Conservation (phyloP, 1,140 invertebrate genomes). For the Polypedilum vanderplanki region DNA sequence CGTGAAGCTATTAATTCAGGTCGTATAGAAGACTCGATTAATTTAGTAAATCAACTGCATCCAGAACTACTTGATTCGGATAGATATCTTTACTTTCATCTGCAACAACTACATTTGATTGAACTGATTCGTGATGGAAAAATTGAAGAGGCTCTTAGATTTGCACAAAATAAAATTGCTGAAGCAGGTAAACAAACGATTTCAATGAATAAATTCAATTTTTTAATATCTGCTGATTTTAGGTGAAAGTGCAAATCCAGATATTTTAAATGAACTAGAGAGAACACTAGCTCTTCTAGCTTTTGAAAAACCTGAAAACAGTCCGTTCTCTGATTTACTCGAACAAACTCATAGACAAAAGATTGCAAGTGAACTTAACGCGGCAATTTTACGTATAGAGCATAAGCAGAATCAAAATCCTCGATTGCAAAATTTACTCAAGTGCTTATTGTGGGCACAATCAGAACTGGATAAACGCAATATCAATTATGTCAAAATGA, state of each 20-base stretch:
- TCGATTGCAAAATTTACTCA: slow-evolving; percentile 82
- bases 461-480: slow-evolving; percentile 91
- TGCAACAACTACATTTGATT: slow-evolving; percentile 93
- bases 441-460: slow-evolving; percentile 92
- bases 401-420: slow-evolving; percentile 82
- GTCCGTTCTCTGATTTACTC: slow-evolving; percentile 92
- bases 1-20: slow-evolving; percentile 91
- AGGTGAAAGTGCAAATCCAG: slow-evolving; percentile 65
- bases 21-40: slow-evolving; percentile 85
- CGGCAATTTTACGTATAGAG: slow-evolving; percentile 88
- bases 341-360: slow-evolving; percentile 88
- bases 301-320: slow-evolving; percentile 91
- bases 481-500: slow-evolving; percentile 89
- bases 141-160: slow-evolving; percentile 91
- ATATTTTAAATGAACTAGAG: slow-evolving; percentile 67
- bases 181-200: slow-evolving; percentile 61
- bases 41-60: slow-evolving; percentile 88
- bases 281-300: slow-evolving; percentile 89
- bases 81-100: slow-evolving; percentile 89
- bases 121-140: slow-evolving; percentile 83
- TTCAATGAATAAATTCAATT: too few relatives aligned
- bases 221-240: too few relatives aligned
- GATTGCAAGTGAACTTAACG: slow-evolving; percentile 95
- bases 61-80: slow-evolving; percentile 93
- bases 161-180: slow-evolving; percentile 87